These are phyloP conservation scores for Noctua fimbriata DNA, from an alignment of 2,888 invertebrate species.

Conservation along the genomic window DNA sequence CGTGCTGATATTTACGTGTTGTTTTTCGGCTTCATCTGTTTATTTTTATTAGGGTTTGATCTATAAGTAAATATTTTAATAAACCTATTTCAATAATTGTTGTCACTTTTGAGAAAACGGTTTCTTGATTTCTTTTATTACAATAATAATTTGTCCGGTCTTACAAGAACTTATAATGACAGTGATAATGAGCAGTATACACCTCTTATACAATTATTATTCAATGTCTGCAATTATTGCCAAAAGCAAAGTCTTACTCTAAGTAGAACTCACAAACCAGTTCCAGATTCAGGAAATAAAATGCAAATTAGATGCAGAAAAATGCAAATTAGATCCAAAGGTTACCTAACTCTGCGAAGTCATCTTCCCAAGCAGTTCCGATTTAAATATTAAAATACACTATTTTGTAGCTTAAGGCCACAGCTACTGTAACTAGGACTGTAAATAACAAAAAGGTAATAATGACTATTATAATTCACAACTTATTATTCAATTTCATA, in stretches of 20 bases:
- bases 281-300: conserved; percentile 32
- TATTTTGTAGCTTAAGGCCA: neutral
- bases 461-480: conserved; percentile 29
- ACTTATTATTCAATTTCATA: conserved; percentile 41
- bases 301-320: conserved; percentile 44
- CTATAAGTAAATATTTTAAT: neutral
- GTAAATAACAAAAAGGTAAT: conserved; percentile 29
- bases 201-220: neutral
- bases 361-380: conserved; percentile 15
- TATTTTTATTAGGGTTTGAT: neutral
- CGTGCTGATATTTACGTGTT: neutral
- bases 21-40: neutral
- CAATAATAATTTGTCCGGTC: no score
- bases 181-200: neutral
- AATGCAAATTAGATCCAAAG: conserved; percentile 35
- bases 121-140: neutral
- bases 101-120: neutral
- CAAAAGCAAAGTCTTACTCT: conserved; percentile 5
- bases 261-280: conserved; percentile 15
- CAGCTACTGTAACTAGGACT: conserved; percentile 1
- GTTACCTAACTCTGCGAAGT: conserved; percentile 31
- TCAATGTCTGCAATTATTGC: neutral
- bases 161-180: neutral
- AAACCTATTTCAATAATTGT: neutral
- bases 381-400: conserved; percentile 40